Evolutionary conservation across 2,888 invertebrate genomes (phyloP).

Genomic region (Melanchra persicariae): DNA sequence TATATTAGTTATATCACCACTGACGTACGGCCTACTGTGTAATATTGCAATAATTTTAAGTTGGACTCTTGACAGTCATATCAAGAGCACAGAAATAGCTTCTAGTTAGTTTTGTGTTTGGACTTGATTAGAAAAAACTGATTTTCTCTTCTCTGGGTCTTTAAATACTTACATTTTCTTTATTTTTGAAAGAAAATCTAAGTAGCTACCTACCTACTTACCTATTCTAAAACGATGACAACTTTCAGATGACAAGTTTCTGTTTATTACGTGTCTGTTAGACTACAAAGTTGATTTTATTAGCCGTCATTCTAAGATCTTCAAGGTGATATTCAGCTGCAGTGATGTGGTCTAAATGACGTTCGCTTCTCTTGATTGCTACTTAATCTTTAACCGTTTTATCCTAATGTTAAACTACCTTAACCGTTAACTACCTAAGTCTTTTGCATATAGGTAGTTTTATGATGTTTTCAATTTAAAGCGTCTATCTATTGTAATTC

Average conservation of each 20-base stretch:
- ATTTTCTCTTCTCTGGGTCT: too few relatives aligned
- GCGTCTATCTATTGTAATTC: neutral
- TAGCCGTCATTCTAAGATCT: neutral
- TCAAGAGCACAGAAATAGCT: neutral
- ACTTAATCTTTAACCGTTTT: neutral
- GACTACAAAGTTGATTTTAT: neutral
- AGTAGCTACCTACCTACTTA: too few relatives aligned
- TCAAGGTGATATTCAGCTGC: neutral
- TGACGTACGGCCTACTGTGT: neutral
- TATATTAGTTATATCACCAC: neutral
- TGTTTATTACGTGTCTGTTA: neutral
- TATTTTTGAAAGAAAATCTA: too few relatives aligned
- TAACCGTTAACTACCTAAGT: neutral
- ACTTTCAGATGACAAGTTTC: neutral
- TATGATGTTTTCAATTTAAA: neutral
- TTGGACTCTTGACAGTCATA: constrained; percentile 1
- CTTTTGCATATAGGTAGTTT: neutral
- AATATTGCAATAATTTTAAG: neutral
- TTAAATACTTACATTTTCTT: too few relatives aligned
- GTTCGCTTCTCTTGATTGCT: neutral
- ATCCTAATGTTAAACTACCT: neutral
- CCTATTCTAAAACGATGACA: neutral
- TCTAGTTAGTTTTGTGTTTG: neutral
- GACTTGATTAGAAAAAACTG: neutral
- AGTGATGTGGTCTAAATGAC: neutral